Percentiles rank a stretch among this genome's conserved stretches.
phyloP scores from a whole-genome alignment of 2,888 invertebrate species.

The Metellina segmentata region DNA sequence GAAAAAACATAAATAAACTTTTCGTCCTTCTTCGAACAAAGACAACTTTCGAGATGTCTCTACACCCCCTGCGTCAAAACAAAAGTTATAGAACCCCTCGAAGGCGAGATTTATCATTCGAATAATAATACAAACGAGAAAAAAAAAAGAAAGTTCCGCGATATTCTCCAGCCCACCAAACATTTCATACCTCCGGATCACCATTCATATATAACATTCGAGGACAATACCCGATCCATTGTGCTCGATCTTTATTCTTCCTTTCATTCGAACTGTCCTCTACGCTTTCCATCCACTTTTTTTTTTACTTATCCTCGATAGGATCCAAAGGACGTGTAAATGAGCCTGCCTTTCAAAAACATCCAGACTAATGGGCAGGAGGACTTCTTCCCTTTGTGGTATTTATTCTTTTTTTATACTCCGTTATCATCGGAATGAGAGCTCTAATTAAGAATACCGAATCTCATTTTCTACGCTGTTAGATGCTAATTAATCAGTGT shows the following conservation, averaged over 20 bases:
- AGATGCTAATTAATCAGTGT: slow-evolving; percentile 37
- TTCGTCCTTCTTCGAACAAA: neutral
- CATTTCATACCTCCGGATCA: slow-evolving; percentile 20
- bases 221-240: slow-evolving; percentile 11
- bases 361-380: slow-evolving; percentile 8
- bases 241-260: neutral
- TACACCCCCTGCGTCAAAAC: neutral
- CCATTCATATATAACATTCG: neutral
- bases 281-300: neutral
- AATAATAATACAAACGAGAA: neutral
- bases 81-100: neutral
- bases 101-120: neutral
- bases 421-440: slow-evolving; percentile 21
- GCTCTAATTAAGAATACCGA: slow-evolving; percentile 30
- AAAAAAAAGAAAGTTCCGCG: neutral
- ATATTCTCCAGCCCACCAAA: neutral
- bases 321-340: slow-evolving; percentile 13
- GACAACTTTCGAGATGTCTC: neutral
- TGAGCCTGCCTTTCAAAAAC: slow-evolving; percentile 43
- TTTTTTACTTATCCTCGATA: neutral
- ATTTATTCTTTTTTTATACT: slow-evolving; percentile 17
- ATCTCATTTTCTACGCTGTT: slow-evolving; percentile 43
- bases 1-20: neutral
- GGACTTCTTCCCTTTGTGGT: slow-evolving; percentile 27
- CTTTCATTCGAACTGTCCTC: slow-evolving; percentile 2